Evolutionary conservation across 2,797 vertebrate species (phyloP), one percentile per base, ranked within the genome.

Genomic region (Microhierax caerulescens): DNA sequence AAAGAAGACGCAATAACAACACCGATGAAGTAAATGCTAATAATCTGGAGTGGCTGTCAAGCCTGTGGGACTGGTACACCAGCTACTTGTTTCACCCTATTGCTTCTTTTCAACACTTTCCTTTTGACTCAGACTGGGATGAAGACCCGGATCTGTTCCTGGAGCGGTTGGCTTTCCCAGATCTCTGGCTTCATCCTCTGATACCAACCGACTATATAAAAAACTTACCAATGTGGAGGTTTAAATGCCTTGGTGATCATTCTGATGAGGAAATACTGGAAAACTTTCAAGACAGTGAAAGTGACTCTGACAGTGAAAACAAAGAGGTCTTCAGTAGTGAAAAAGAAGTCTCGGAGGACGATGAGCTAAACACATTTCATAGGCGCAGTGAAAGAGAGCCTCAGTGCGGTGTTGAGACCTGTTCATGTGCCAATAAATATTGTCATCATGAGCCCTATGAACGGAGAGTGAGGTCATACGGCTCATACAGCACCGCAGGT

Each of bases 1-100:
- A 99, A 87, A 98, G 99, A 34, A 97, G 98, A 24, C 98, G 98
- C 92, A 97, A 98, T 95, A 98, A 97, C 97, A 98, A 98, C 75
- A 97, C 97, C 0, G 99, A 99, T 79, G 99, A 99, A 97, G 95
- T 98, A 14, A 99, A 98, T 32, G 98, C 98, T 24, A 99, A 99
- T 93, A 99, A 99, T 89, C 97, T 99, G 67, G 99, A 99, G 96
- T 99, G 99, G 99, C 96, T 99, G 70, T 99, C 99, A 13, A 99
- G 99, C 91, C 98, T 99, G 93, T 99, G 99, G 99, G 99, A 99
- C 97, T 99, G 99, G 99, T 99, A 99, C 96, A 99, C 99, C 22
- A 99, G 99, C 97, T 99, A 99, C 95, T 97, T 99, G 93, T 99
- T 99, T 92, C 99, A 99, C 94, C 99, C 99, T 1, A 99, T 99